Evolutionary conservation across 1,140 invertebrate genomes (phyloP).

Genomic region (Orussus abietinus): DNA sequence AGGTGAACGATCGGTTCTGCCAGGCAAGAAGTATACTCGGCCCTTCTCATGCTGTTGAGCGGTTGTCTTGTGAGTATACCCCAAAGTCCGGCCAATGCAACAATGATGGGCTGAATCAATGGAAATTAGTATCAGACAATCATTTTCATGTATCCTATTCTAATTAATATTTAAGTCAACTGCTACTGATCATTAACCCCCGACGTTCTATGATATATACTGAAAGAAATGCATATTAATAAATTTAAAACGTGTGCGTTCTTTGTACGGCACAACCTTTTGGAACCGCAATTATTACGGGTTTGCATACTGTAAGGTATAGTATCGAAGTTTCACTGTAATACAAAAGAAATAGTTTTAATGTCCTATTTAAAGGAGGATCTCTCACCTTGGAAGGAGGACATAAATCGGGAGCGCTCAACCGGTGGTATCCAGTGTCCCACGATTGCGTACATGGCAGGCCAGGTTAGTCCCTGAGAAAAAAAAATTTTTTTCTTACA

Average conservation of each 20-base stretch:
- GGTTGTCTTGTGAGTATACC: conserved; percentile 54
- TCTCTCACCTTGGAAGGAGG: conserved; percentile 67
- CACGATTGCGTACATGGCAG: conserved; percentile 79
- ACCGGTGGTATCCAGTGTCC: conserved; percentile 79
- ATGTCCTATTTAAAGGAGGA: too few relatives aligned
- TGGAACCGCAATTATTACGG: conserved; percentile 3
- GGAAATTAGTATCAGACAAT: conserved; percentile 30
- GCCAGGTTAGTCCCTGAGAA: conserved; percentile 76
- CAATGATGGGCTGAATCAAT: conserved; percentile 45
- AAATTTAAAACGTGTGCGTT: conserved; percentile 4
- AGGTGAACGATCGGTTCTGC: conserved; percentile 51
- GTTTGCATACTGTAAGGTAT: conserved; percentile 11
- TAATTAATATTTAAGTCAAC: too few relatives aligned
- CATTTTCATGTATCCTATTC: too few relatives aligned
- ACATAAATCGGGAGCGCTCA: conserved; percentile 74
- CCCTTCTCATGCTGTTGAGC: conserved; percentile 55
- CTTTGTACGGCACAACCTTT: conserved; percentile 19
- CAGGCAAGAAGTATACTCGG: conserved; percentile 53
- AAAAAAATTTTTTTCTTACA: conserved; percentile 6
- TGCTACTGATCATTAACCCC: conserved; percentile 4
- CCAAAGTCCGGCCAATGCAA: conserved; percentile 48
- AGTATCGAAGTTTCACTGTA: conserved; percentile 52
- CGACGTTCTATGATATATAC: conserved; percentile 25
- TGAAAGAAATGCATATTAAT: conserved; percentile 42
- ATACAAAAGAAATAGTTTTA: conserved; percentile 42